Conservation (phyloP, 2,113 vertebrate genomes). For the Pagrus major region DNA sequence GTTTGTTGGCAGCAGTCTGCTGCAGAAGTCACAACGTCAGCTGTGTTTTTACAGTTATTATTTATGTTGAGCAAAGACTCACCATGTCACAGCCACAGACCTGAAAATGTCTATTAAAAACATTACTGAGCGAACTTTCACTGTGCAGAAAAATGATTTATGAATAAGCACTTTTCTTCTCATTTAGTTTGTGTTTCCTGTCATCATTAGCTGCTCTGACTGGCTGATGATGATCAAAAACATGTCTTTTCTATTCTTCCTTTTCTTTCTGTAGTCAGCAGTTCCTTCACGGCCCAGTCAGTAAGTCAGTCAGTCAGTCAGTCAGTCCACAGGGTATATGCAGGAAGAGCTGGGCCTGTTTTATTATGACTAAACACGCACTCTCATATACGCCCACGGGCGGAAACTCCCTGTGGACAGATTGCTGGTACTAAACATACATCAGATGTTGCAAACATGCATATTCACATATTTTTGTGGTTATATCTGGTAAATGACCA, state of each 20-base stretch:
- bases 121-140: neutral
- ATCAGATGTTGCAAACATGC: neutral
- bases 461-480: no score
- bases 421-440: neutral
- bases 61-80: neutral
- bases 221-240: no score
- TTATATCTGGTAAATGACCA: neutral
- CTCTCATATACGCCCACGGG: neutral
- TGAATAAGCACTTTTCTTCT: neutral
- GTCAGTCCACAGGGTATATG: constrained; percentile 20
- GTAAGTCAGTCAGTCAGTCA: neutral
- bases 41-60: neutral
- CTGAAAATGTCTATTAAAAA: neutral
- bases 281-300: neutral
- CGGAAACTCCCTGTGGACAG: neutral
- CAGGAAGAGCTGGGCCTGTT: neutral
- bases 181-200: neutral
- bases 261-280: neutral
- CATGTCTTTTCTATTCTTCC: neutral
- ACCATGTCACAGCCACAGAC: no score
- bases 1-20: neutral
- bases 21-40: neutral
- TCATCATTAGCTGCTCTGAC: neutral
- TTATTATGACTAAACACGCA: constrained; percentile 9
- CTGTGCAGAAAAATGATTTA: neutral